Evolutionary conservation across 2,888 invertebrate genomes (phyloP).

Genomic region (Cordylochernes scorpioides): DNA sequence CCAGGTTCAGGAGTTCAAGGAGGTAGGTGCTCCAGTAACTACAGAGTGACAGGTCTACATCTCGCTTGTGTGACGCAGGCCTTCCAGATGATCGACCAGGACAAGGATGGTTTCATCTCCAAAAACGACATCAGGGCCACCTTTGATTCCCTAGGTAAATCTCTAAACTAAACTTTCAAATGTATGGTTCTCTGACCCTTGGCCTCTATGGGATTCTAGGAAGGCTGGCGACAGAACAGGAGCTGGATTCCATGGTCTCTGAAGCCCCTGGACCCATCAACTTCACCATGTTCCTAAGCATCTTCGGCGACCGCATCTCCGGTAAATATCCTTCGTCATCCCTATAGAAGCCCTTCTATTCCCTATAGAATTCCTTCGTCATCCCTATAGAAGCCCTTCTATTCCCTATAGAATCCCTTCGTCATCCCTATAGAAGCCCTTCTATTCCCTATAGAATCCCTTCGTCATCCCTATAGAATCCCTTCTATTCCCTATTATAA

Average conservation of each 20-base stretch:
- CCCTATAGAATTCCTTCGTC: too few species aligned
- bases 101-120: constrained; percentile 53
- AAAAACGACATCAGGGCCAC: constrained; percentile 36
- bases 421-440: too few species aligned
- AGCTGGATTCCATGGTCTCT: constrained; percentile 61
- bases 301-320: constrained; percentile 76
- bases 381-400: too few species aligned
- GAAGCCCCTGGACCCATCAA: constrained; percentile 76
- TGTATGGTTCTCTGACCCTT: too few species aligned
- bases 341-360: too few species aligned
- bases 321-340: constrained; percentile 28
- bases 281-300: constrained; percentile 73
- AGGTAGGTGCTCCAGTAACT: constrained; percentile 29
- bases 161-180: neutral
- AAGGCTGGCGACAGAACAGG: constrained; percentile 63
- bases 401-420: constrained; percentile 55
- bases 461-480: too few species aligned
- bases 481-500: too few species aligned
- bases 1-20: constrained; percentile 87
- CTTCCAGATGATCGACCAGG: constrained; percentile 84
- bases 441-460: too few species aligned
- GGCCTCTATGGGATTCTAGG: constrained; percentile 21
- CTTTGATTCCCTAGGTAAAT: constrained; percentile 50
- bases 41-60: too few species aligned
- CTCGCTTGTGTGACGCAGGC: too few species aligned